Conservation (phyloP, 1,140 invertebrate genomes). For the Drosophila bipectinata region DNA sequence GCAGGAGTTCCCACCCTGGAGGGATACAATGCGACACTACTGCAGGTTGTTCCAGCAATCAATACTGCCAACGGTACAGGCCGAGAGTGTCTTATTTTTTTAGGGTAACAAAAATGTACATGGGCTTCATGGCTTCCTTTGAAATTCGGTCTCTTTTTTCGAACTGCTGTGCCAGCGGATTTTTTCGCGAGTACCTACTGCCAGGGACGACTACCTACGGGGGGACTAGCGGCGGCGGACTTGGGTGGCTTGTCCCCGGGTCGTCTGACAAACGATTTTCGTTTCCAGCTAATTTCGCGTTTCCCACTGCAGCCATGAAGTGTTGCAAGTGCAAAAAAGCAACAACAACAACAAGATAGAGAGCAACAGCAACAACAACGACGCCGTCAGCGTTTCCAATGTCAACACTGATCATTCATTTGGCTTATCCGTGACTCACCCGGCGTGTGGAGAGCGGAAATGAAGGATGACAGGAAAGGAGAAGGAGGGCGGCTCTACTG, state of each 20-base stretch:
- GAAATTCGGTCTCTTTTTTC: slow-evolving; percentile 55
- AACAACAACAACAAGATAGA: background rate
- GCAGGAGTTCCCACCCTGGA: background rate
- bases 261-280: slow-evolving; percentile 61
- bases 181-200: slow-evolving; percentile 49
- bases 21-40: slow-evolving; percentile 16
- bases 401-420: slow-evolving; percentile 74
- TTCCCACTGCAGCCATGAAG: slow-evolving; percentile 52
- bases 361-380: slow-evolving; percentile 18
- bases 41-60: slow-evolving; percentile 39
- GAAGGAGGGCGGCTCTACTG: background rate
- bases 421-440: slow-evolving; percentile 68
- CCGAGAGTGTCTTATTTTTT: slow-evolving; percentile 45
- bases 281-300: slow-evolving; percentile 73
- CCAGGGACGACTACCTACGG: slow-evolving; percentile 26
- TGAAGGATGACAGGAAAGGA: slow-evolving; percentile 28
- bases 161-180: slow-evolving; percentile 63
- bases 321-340: slow-evolving; percentile 55
- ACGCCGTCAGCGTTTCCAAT: slow-evolving; percentile 66
- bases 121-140: slow-evolving; percentile 64
- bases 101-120: slow-evolving; percentile 68
- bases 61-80: slow-evolving; percentile 31
- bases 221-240: background rate
- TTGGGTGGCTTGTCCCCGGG: slow-evolving; percentile 6
- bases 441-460: slow-evolving; percentile 46